Evolutionary conservation across 1,140 invertebrate species (phyloP), one percentile per base, ranked within the genome.

Genomic region (Hylyphantes graminicola): DNA sequence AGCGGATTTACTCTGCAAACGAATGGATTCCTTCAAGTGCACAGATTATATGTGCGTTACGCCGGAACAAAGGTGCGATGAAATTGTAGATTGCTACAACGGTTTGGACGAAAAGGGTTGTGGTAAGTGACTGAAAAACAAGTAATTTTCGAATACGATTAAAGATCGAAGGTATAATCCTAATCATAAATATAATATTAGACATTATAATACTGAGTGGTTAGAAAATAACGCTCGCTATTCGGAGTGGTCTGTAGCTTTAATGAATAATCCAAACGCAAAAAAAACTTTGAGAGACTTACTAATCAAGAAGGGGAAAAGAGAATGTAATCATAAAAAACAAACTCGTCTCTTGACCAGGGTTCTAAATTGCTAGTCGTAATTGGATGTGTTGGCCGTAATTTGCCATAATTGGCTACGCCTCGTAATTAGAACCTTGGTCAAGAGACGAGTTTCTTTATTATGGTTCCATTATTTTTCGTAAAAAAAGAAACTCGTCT

Each of bases 1-100:
- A 70, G 68, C 8, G 51, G 50, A 70, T 53, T 70, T 70, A 9
- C 68, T 70, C 7, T 70, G 68, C 35, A 7, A 53, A 51, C 51
- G 19, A 53, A 48, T 17, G 7, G 68, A 70, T 10, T 70, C 68
- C 7, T 53, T 70, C n/a, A 70, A 53, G 54, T 70, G 68, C 8
- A 17, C 68, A 7, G 10, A 9, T 11, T 53, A 6, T 17, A 53
- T 17, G n/a, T 70, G 68, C 15, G 50, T 70, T 3, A 19, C 50
- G 11, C 11, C 50, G 7, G 68, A 70, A 12, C 51, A 19, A 0
- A 51, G 19, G 21, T 70, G 68, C 12, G 68, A 70, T 19, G 68
- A 48, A 1, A 12, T 53, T 8, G 15, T 9, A 70, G 9, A 70
- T n/a, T 70, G 68, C 5, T 54, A 11, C 12, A 53, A 70, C 15